These are phyloP conservation scores for Benitochromis conjunctus DNA, from an alignment of 2,113 vertebrate species.

Conservation along the genomic window DNA sequence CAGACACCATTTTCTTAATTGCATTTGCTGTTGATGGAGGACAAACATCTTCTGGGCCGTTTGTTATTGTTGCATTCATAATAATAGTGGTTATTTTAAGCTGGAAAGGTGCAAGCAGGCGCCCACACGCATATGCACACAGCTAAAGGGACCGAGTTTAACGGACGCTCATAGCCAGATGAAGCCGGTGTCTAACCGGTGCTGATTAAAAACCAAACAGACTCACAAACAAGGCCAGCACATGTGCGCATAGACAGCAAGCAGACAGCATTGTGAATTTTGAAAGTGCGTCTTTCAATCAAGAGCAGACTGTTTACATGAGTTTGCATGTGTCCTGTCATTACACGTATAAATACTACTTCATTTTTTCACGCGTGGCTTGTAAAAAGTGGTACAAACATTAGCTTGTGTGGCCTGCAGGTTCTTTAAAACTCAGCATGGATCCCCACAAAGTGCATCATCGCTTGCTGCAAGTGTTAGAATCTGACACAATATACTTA, in stretches of 20 bases:
- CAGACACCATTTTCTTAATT: constrained; percentile 73
- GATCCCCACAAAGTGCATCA: neutral
- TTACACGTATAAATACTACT: neutral
- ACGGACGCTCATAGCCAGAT: constrained; percentile 65
- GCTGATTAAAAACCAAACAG: constrained; percentile 48
- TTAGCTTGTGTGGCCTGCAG: neutral
- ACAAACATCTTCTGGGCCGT: constrained; percentile 59
- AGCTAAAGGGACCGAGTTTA: constrained; percentile 25
- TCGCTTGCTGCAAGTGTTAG: neutral
- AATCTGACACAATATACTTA: constrained; percentile 14
- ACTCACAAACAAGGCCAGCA: constrained; percentile 57
- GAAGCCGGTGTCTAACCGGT: constrained; percentile 39
- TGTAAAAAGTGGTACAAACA: neutral
- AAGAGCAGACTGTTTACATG: neutral
- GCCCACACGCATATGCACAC: neutral
- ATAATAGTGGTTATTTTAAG: constrained; percentile 59
- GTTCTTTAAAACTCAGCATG: neutral
- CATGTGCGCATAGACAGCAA: constrained; percentile 24
- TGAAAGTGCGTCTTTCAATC: neutral
- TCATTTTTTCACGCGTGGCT: neutral
- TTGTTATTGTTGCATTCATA: constrained; percentile 48
- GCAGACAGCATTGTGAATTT: constrained; percentile 2
- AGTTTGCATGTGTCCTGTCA: neutral
- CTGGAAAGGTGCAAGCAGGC: constrained; percentile 27
- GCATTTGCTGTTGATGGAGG: constrained; percentile 52